These are phyloP conservation scores for Aythya baeri DNA, from an alignment of 2,113 vertebrate species.

Conservation along the genomic window DNA sequence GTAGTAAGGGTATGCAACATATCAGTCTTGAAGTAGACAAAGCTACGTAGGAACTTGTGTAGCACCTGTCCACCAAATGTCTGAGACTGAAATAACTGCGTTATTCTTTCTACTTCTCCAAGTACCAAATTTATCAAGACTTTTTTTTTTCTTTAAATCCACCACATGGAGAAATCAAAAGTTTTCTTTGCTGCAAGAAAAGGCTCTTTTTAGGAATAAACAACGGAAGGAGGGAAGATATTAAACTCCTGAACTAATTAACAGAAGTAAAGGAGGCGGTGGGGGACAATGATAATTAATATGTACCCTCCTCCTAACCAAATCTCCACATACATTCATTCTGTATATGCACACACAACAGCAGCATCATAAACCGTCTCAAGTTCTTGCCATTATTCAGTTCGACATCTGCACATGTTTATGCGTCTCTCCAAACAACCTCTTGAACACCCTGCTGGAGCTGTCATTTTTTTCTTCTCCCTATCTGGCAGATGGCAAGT, in stretches of 20 bases:
- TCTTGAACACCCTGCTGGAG: slow-evolving; percentile 87
- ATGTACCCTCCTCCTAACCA: slow-evolving; percentile 77
- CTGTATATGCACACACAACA: slow-evolving; percentile 84
- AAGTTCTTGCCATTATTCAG: slow-evolving; percentile 89
- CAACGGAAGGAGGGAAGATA: slow-evolving; percentile 73
- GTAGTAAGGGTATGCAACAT: background rate
- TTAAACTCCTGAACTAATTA: slow-evolving; percentile 82
- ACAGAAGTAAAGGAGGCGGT: slow-evolving; percentile 68
- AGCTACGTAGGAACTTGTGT: slow-evolving; percentile 6
- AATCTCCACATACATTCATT: slow-evolving; percentile 80
- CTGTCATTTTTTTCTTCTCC: slow-evolving; percentile 89
- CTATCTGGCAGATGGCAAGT: slow-evolving; percentile 97
- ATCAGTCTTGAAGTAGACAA: slow-evolving; percentile 27
- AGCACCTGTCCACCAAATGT: slow-evolving; percentile 47
- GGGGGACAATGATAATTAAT: slow-evolving; percentile 81
- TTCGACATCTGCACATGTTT: slow-evolving; percentile 97
- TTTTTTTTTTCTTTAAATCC: background rate
- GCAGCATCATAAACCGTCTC: slow-evolving; percentile 89
- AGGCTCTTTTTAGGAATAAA: slow-evolving; percentile 59
- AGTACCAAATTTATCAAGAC: slow-evolving; percentile 36
- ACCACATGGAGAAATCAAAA: slow-evolving; percentile 47
- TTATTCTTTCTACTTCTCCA: background rate
- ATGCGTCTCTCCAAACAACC: slow-evolving; percentile 87
- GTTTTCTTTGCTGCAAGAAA: slow-evolving; percentile 50
- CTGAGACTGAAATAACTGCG: slow-evolving; percentile 20